Evolutionary conservation across 2,113 vertebrate species (phyloP).

Genomic region (Paramormyrops kingsleyae): DNA sequence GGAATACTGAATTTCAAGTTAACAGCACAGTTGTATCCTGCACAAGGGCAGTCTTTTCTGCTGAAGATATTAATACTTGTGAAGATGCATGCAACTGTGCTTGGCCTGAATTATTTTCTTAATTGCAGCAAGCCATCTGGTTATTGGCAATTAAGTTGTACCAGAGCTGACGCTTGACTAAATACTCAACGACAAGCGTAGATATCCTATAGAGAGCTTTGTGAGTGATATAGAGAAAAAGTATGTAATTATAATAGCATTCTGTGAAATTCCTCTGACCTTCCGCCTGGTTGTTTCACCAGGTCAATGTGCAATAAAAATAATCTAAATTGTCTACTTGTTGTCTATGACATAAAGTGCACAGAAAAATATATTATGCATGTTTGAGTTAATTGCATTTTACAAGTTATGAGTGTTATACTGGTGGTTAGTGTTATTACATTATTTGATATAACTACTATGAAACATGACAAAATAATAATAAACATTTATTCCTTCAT

Average conservation of each 20-base stretch:
- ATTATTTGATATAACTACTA: neutral
- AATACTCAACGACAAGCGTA: neutral
- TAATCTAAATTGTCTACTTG: neutral
- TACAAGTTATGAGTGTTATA: neutral
- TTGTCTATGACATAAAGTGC: neutral
- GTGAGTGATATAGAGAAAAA: neutral
- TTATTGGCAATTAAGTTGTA: slow-evolving; percentile 5
- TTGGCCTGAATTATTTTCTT: slow-evolving; percentile 5
- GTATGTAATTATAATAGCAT: neutral
- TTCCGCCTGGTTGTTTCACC: neutral
- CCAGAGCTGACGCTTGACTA: slow-evolving; percentile 4
- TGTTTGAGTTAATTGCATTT: neutral
- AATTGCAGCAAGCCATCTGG: neutral
- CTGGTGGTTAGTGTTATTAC: neutral
- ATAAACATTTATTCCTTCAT: neutral
- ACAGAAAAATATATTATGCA: neutral
- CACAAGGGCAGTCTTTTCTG: neutral
- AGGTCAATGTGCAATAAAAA: neutral
- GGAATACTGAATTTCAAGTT: neutral
- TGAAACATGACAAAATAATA: neutral
- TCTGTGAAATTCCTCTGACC: neutral
- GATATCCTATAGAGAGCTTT: neutral
- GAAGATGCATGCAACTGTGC: neutral
- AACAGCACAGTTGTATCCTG: neutral
- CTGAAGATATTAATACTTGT: neutral